phyloP scores from a whole-genome alignment of 2,888 invertebrate genomes.

The Drosophila kambysellisi region DNA sequence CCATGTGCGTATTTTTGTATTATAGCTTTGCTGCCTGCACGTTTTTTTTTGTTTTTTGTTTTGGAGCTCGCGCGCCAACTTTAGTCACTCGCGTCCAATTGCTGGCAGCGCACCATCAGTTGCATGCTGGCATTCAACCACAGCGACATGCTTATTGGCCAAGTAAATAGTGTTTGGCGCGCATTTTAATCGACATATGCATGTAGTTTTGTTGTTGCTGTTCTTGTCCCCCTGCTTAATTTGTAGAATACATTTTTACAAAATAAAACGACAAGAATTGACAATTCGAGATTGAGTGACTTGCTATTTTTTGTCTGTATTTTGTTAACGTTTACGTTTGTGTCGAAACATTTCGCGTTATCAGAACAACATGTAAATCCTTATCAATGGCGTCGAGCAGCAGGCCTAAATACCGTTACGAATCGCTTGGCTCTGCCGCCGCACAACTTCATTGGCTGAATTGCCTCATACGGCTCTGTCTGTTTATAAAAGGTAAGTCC shows the following conservation, averaged over 20 bases:
- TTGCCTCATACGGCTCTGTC: slow-evolving; percentile 59
- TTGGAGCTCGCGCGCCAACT: slow-evolving; percentile 44
- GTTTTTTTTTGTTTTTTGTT: neutral
- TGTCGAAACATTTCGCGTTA: slow-evolving; percentile 5
- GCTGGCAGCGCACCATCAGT: slow-evolving; percentile 35
- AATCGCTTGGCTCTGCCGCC: slow-evolving; percentile 54
- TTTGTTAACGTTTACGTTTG: slow-evolving; percentile 31
- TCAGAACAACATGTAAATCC: slow-evolving; percentile 58
- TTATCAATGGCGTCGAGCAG: slow-evolving; percentile 60
- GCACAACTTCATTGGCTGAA: slow-evolving; percentile 61
- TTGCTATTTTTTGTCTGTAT: slow-evolving; percentile 22
- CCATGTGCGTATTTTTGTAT: neutral
- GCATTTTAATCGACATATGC: slow-evolving; percentile 33
- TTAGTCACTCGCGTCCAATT: slow-evolving; percentile 45
- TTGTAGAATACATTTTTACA: slow-evolving; percentile 49
- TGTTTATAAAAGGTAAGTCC: slow-evolving; percentile 63
- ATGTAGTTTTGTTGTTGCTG: slow-evolving; percentile 15
- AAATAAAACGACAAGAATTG: slow-evolving; percentile 51
- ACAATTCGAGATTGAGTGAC: slow-evolving; percentile 19
- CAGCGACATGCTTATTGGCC: slow-evolving; percentile 24
- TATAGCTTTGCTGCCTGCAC: neutral
- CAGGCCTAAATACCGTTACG: slow-evolving; percentile 45
- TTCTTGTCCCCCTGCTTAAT: slow-evolving; percentile 33
- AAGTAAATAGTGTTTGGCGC: slow-evolving; percentile 62
- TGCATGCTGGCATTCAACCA: slow-evolving; percentile 64